Evolutionary conservation across 2,888 invertebrate genomes (phyloP).

Genomic region (Dolomedes plantarius): DNA sequence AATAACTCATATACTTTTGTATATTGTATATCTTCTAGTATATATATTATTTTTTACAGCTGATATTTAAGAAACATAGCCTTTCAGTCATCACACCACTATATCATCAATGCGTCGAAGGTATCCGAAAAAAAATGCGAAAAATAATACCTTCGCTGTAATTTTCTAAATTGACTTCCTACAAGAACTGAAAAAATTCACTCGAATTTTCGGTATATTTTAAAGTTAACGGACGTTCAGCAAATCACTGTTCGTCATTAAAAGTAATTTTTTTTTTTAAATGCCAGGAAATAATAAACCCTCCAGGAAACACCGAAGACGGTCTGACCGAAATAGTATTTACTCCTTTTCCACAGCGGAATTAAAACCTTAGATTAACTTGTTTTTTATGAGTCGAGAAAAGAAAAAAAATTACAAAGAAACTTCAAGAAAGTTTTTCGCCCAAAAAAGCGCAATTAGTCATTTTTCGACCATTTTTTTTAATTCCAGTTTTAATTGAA

Average conservation of each 20-base stretch:
- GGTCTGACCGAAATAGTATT: slow-evolving; percentile 40
- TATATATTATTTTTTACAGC: no score
- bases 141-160: no score
- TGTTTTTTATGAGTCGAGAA: slow-evolving; percentile 38
- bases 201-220: background rate
- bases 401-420: slow-evolving; percentile 24
- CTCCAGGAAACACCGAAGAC: slow-evolving; percentile 47
- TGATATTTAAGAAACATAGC: no score
- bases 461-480: slow-evolving; percentile 64
- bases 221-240: slow-evolving; percentile 44
- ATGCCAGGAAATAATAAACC: slow-evolving; percentile 45
- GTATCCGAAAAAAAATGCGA: no score
- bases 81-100: no score
- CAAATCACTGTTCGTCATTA: slow-evolving; percentile 22
- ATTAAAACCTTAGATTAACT: slow-evolving; percentile 61
- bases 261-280: no score
- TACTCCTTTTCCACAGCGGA: slow-evolving; percentile 30
- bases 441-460: slow-evolving; percentile 63
- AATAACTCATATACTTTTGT: no score
- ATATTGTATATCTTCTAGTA: no score
- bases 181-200: no score
- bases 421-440: slow-evolving; percentile 43
- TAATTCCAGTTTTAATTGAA: slow-evolving; percentile 62
- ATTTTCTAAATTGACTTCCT: no score
- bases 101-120: no score